Evolutionary conservation across 2,113 vertebrate species (phyloP), one percentile per base, ranked within the genome.

Genomic region (Archocentrus centrarchus): DNA sequence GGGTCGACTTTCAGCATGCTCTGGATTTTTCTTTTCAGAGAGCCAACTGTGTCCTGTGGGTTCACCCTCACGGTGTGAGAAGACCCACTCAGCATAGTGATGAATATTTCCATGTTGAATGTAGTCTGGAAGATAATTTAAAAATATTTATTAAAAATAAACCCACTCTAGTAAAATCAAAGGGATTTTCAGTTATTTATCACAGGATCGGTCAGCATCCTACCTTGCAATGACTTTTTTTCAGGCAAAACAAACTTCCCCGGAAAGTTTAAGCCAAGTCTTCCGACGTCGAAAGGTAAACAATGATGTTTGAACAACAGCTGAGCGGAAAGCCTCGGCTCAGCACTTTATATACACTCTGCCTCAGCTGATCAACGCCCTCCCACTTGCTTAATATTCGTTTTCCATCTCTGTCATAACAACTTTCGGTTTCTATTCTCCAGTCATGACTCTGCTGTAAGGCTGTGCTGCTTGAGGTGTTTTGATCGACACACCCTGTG

Each of bases 1-100:
- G 15, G 2, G 0, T 47, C 0, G 1, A 83, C 59, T 1, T 22
- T 1, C 0, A 91, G 20, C 5, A 6, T 3, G 4, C 18, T 0
- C 1, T 85, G 53, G 66, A 95, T 90, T 20, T 10, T 24, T 0
- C 0, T 14, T 35, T 93, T 94, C 60, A 96, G 83, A 13, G 37
- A 57, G 4, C 77, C 77, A 24, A 95, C 91, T 0, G 92, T 94
- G 59, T 66, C 58, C 1, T 3, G 0, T 6, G 94, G 96, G n/a
- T 92, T 83, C 88, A 96, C 96, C 1, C 9, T 89, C 88, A 95
- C 5, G 0, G 0, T 9, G 37, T 39, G 37, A 39, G n/a, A n/a
- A n/a, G 37, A 39, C 37, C 37, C 37, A 10, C 37, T 8, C 37
- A 39, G 37, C 37, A 66, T 81, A 1, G 2, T 81, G 5, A 95